Evolutionary conservation across 1,140 invertebrate genomes (phyloP), one percentile per base, ranked within the genome.

Genomic region (Riptortus pedestris): DNA sequence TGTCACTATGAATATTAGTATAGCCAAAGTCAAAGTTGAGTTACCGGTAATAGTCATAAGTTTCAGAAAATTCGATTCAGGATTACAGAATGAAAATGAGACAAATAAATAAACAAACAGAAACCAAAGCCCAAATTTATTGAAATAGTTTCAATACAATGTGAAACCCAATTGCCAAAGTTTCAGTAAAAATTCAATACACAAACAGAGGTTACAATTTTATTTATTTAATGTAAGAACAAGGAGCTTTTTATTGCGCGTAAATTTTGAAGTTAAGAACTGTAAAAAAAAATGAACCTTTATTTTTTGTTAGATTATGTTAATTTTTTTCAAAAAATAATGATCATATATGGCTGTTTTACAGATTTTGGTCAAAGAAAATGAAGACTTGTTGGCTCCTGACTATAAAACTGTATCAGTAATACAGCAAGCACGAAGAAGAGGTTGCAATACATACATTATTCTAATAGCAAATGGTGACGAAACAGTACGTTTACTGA

Each of bases 391-490:
- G 5, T 69, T 79, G 5, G 77, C 79, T 0, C 85, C 86, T 1
- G 79, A 79, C 58, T 77, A 73, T 63, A 71, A 75, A 60, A 79
- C 82, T 1, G 65, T 81, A 55, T 73, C 74, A 60, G 76, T 82
- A 3, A 71, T 90, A 29, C 68, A 72, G 12, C 74, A 79, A 58
- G 80, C 83, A 7, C 80, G 80, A 68, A 76, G 75, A 67, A 77
- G 81, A 20, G 81, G 83, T 18, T 91, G 88, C 70, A 80, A 85
- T 69, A 73, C 80, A 11, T 86, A 88, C 69, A 71, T 90, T 48
- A 82, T 90, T 67, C 76, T 89, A 16, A 73, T 90, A n/a, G 73
- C 83, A 0, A 89, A 89, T 74, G 86, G 83, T 4, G 69, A 82
- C 22, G 82, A 88, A 77, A 77, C 82, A 4, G 72, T 79, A 0